Base-by-base conservation (phyloP, 2,113 vertebrate species). In the Syrrhaptes paradoxus region DNA sequence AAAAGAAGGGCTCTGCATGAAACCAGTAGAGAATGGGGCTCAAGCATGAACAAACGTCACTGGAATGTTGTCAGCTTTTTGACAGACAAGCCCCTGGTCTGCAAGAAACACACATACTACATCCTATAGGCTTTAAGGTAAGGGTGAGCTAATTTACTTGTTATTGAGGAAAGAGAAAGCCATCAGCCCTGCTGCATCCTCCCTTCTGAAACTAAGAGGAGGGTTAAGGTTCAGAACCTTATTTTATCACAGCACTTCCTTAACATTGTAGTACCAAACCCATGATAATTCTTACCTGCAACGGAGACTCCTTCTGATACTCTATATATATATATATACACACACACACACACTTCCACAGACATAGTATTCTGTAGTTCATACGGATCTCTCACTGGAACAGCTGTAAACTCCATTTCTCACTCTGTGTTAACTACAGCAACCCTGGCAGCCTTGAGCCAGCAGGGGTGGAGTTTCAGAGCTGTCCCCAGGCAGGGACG, bases 31-130 rank as follows among this genome's bases (percentile, higher is more conserved):
- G 32, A 52, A 54, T 24, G 11, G 17, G 9, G 10, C 41, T 51
- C 41, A 24, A 45, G 21, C 10, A 20, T 13, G 29, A 34, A 24
- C 46, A 20, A 21, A 28, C 11, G 25, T 31, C 49, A 7, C 26
- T 17, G n/a, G 11, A 19, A 15, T 13, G 4, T 8, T 58, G 8
- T 28, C n/a, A 25, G 10, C 13, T 26, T 49, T 81, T 15, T 28
- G 25, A 25, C 49, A 38, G 18, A 31, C 28, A 62, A 31, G 16
- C 12, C 31, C 2, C 7, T 0, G 17, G 16, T 32, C 70, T 48
- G 15, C 34, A n/a, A 7, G 11, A 55, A 66, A 17, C 1, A n/a
- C 41, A 6, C 9, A 0, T 4, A 6, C 18, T 10, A 4, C 6
- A 4, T 3, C 3, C 3, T 5, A 1, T 0, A 17, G 51, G 22